Conservation (phyloP, 2,113 vertebrate genomes). For the Notothenia rossii region DNA sequence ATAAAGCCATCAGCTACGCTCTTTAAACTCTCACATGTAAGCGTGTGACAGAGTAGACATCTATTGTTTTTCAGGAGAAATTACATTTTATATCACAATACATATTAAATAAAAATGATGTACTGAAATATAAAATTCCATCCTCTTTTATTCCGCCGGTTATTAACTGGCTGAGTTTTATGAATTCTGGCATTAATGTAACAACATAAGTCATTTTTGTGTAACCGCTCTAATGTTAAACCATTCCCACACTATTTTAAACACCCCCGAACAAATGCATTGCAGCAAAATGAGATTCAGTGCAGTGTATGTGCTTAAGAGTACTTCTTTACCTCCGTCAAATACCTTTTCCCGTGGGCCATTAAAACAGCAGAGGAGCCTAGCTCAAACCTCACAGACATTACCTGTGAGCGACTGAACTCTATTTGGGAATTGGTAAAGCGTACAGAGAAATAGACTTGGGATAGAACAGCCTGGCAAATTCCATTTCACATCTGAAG, state of each 20-base stretch:
- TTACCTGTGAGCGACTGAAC: slow-evolving; percentile 94
- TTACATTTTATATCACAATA: slow-evolving; percentile 1
- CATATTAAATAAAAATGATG: slow-evolving; percentile 22
- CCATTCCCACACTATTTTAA: slow-evolving; percentile 87
- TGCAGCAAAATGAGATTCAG: slow-evolving; percentile 93
- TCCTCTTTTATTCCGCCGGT: background rate
- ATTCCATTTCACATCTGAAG: slow-evolving; percentile 99
- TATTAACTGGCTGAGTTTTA: slow-evolving; percentile 3
- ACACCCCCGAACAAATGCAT: slow-evolving; percentile 90
- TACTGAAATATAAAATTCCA: background rate
- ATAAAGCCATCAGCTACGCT: slow-evolving; percentile 71
- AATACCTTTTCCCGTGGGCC: slow-evolving; percentile 89
- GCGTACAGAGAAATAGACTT: slow-evolving; percentile 90
- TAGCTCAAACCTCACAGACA: slow-evolving; percentile 92
- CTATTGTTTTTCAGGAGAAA: slow-evolving; percentile 37
- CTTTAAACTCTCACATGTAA: slow-evolving; percentile 60
- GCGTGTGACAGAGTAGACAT: slow-evolving; percentile 29
- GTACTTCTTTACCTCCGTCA: slow-evolving; percentile 92
- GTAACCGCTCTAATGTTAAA: slow-evolving; percentile 80
- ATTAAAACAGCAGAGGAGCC: slow-evolving; percentile 85
- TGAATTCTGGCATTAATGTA: background rate
- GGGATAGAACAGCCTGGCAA: slow-evolving; percentile 91
- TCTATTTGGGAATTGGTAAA: slow-evolving; percentile 96
- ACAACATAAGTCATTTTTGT: slow-evolving; percentile 10
- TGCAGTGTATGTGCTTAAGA: slow-evolving; percentile 86